These are phyloP conservation scores for Apamea anceps DNA, from an alignment of 2,888 invertebrate species.

Conservation along the genomic window DNA sequence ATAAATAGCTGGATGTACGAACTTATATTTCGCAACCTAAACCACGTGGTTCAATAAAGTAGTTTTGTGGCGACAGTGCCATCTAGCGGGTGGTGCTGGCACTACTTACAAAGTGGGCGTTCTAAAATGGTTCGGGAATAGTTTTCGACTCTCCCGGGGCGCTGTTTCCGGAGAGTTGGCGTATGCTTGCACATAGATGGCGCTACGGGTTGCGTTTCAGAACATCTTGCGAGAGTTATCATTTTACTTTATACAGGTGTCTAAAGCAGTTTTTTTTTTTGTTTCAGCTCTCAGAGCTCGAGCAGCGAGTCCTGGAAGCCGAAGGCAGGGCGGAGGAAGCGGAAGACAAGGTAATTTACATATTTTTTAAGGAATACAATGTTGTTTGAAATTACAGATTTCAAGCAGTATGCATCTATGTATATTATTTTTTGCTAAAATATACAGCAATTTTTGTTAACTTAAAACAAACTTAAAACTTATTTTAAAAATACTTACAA, in stretches of 20 bases:
- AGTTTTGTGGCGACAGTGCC: slow-evolving; percentile 76
- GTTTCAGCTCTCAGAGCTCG: slow-evolving; percentile 97
- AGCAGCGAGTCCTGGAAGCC: slow-evolving; percentile 97
- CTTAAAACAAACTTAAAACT: background rate
- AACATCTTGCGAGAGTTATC: slow-evolving; percentile 8
- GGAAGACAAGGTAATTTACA: slow-evolving; percentile 95
- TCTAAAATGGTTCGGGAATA: slow-evolving; percentile 58
- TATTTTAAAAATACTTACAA: no score
- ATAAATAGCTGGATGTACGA: slow-evolving; percentile 69
- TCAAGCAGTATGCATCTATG: background rate
- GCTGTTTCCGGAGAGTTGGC: slow-evolving; percentile 35
- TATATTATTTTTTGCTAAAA: background rate
- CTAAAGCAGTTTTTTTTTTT: slow-evolving; percentile 68
- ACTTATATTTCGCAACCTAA: slow-evolving; percentile 65
- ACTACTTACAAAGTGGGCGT: slow-evolving; percentile 62
- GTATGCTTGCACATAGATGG: slow-evolving; percentile 74
- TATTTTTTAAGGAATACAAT: background rate
- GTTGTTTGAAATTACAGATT: background rate
- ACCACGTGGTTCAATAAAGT: slow-evolving; percentile 88
- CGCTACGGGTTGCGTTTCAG: slow-evolving; percentile 69
- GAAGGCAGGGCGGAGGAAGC: slow-evolving; percentile 98
- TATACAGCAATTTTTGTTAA: no score
- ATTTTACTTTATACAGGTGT: slow-evolving; percentile 22
- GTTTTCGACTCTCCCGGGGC: slow-evolving; percentile 46
- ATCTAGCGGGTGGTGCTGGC: slow-evolving; percentile 83